Evolutionary conservation across 37 sponge, comb jelly and placozoan genomes (phyloP).

Genomic region (Oscarella lobularis): DNA sequence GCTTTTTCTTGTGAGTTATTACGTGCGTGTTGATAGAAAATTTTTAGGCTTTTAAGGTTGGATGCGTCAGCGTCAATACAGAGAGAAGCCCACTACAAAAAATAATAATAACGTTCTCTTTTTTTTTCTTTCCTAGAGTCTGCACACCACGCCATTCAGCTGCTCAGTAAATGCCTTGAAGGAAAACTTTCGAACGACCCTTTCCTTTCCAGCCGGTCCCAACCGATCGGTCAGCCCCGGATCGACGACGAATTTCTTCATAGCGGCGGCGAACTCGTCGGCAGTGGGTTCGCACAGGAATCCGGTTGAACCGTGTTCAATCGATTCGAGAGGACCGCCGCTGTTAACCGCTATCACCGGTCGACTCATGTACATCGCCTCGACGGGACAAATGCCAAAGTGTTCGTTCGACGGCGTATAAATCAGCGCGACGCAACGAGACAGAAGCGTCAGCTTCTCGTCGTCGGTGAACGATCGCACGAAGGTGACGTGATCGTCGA

Average conservation of each 20-base stretch:
- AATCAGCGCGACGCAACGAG: conserved; percentile 51
- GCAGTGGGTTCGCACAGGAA: conserved; percentile 64
- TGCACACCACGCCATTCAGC: conserved; percentile 12
- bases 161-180: conserved; percentile 63
- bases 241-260: conserved; percentile 30
- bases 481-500: conserved; percentile 63
- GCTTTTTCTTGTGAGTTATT: too few species aligned
- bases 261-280: conserved; percentile 50
- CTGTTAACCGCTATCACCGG: conserved; percentile 93
- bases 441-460: conserved; percentile 57
- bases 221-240: conserved; percentile 1
- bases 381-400: conserved; percentile 97
- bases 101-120: too few species aligned
- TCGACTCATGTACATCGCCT: conserved; percentile 84
- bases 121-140: too few species aligned
- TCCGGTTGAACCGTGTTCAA: conserved; percentile 70
- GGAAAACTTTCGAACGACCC: conserved; percentile 68
- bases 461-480: conserved; percentile 61
- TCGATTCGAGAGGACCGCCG: conserved; percentile 93
- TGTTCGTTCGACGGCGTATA: conserved; percentile 96
- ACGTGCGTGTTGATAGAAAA: too few species aligned
- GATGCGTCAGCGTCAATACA: too few species aligned
- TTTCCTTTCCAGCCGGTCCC: conserved; percentile 43
- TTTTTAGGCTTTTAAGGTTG: too few species aligned
- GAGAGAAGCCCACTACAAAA: too few species aligned